Percentiles rank a stretch among this genome's conserved stretches.
These are phyloP conservation scores for Scrobipalpa costella DNA, from an alignment of 2,888 invertebrate genomes.

Conservation along the genomic window DNA sequence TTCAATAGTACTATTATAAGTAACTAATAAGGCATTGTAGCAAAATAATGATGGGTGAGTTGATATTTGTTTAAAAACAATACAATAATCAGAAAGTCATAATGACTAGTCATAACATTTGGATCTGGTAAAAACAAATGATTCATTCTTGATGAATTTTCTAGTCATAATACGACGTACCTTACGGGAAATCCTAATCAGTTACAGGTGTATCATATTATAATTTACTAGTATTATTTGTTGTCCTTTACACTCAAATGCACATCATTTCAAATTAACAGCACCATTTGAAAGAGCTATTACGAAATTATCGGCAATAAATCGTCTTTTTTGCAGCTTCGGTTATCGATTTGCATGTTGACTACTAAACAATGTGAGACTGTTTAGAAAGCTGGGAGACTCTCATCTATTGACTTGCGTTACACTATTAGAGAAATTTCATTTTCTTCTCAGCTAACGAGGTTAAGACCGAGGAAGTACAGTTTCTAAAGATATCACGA, in stretches of 20 bases:
- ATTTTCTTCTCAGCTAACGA: neutral
- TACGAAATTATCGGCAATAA: neutral
- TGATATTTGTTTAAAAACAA: too few relatives aligned
- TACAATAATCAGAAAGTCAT: too few relatives aligned
- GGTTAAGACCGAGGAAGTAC: neutral
- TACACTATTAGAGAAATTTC: neutral
- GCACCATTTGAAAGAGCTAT: neutral
- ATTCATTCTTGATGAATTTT: too few relatives aligned
- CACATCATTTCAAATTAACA: neutral
- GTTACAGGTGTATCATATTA: too few relatives aligned
- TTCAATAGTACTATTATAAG: too few relatives aligned
- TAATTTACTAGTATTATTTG: too few relatives aligned
- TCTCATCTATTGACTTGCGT: slow-evolving; percentile 16
- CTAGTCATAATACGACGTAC: too few relatives aligned
- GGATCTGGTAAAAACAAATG: too few relatives aligned
- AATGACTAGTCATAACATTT: too few relatives aligned
- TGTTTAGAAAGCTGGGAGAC: slow-evolving; percentile 23
- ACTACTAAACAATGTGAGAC: slow-evolving; percentile 23
- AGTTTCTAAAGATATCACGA: neutral
- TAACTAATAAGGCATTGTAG: too few relatives aligned
- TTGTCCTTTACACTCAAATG: too few relatives aligned
- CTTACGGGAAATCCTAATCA: too few relatives aligned
- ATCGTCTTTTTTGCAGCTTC: slow-evolving; percentile 6
- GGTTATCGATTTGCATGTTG: slow-evolving; percentile 18
- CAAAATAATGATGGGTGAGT: neutral